Base-by-base conservation (phyloP, 2,113 vertebrate genomes). In the Rhynchopsitta pachyrhyncha region DNA sequence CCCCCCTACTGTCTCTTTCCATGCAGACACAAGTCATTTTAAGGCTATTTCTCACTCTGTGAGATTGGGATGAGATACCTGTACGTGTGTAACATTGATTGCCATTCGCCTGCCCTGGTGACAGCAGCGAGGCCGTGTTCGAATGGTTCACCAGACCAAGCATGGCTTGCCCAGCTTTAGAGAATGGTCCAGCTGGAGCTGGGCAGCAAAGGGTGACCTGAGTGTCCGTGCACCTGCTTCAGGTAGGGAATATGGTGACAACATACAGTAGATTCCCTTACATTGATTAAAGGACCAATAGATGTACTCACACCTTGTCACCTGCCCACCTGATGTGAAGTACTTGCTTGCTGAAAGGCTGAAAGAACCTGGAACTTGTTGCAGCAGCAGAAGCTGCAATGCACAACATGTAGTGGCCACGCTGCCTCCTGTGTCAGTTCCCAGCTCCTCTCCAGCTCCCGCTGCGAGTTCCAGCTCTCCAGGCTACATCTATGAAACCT, bases 391-490 rank as follows among this genome's bases (percentile, higher is more conserved):
- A 16, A 16, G 3, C 44, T 69, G 73, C 74, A 57, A 35, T 1
- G 19, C 22, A 59, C 71, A 50, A 39, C 42, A 9, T 27, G 47
- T 6, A 33, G 35, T 1, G 3, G 20, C n/a, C 29, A 1, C 15
- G 20, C 53, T 68, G 33, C 82, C 53, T 80, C 71, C 87, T 52
- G 49, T 4, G 49, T 4, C 57, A n/a, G 9, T 28, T 94, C 92
- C 74, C 82, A 37, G 70, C 66, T 91, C 13, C 25, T 9, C 13
- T 28, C 66, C 33, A 42, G 66, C 82, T 79, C 33, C 33, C 2
- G 0, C 10, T 0, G 1, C 0, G 1, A 5, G 6, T 31, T 64
- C 3, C 5, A 82, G 71, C 63, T 52, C 66, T 49, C 19, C 83
- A 69, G 66, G 84, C 50, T 85, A 64, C n/a, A 0, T 57, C 12